Conservation (phyloP, 2,797 vertebrate species). For the Phataginus tetradactyla region DNA sequence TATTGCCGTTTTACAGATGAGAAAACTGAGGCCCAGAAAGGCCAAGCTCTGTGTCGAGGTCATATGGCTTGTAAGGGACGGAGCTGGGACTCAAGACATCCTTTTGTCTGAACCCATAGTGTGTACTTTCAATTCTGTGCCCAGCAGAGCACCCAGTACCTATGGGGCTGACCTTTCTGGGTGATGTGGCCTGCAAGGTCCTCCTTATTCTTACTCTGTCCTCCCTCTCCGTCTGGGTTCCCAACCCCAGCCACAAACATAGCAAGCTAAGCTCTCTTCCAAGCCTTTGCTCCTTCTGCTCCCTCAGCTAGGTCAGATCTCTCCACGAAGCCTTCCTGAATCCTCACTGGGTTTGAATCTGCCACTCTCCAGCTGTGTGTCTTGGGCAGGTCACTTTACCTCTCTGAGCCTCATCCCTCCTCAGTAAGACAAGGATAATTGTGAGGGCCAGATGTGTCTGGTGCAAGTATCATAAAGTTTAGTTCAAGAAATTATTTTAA, state of each 20-base stretch:
- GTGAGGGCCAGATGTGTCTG: not conserved
- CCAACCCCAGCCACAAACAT: not conserved
- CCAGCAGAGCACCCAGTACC: not conserved
- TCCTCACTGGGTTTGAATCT: not conserved
- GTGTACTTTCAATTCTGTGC: not conserved
- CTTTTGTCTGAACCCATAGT: not conserved
- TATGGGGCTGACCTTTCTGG: not conserved
- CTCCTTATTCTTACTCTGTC: not conserved
- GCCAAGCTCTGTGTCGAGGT: not conserved
- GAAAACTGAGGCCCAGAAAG: constrained; percentile 8
- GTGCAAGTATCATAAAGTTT: not conserved
- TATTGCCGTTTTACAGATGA: not conserved
- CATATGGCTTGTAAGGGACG: not conserved
- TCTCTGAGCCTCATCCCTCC: not conserved
- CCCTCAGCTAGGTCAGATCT: not conserved
- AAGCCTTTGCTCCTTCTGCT: not conserved
- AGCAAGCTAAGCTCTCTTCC: not conserved
- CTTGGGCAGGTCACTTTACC: not conserved
- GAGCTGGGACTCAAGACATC: not conserved
- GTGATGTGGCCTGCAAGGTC: not conserved
- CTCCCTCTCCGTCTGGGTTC: not conserved
- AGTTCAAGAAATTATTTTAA: not conserved
- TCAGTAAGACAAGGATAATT: not conserved
- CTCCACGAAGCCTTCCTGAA: not conserved
- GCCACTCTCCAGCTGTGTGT: not conserved